These are phyloP conservation scores for Apeira syringaria DNA, from an alignment of 2,888 invertebrate species.

Conservation along the genomic window DNA sequence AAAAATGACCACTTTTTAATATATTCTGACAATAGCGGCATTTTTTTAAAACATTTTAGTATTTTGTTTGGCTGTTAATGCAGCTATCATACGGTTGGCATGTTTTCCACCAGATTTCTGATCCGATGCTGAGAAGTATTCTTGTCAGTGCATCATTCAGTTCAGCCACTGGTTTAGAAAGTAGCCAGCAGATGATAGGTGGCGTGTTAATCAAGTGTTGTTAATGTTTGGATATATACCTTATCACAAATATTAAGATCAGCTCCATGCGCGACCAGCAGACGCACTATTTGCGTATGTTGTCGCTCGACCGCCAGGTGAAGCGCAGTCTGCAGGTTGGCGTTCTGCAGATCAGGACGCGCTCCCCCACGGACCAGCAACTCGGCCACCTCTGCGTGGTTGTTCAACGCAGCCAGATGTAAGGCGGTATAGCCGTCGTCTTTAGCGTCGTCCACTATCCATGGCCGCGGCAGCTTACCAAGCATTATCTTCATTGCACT, in stretches of 20 bases:
- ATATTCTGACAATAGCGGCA: too few species aligned
- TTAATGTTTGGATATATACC: too few species aligned
- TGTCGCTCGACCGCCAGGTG: slow-evolving; percentile 98
- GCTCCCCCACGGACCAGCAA: slow-evolving; percentile 95
- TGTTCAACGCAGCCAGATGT: slow-evolving; percentile 97
- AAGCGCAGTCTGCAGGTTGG: slow-evolving; percentile 95
- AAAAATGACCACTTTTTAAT: too few species aligned
- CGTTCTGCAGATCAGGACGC: slow-evolving; percentile 97
- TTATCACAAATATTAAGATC: slow-evolving; percentile 98
- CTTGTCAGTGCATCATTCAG: too few species aligned
- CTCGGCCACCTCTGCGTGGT: slow-evolving; percentile 98
- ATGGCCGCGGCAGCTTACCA: slow-evolving; percentile 95
- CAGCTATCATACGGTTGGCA: too few species aligned
- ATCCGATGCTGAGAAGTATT: too few species aligned
- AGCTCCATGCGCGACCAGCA: slow-evolving; percentile 95
- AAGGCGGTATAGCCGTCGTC: slow-evolving; percentile 99
- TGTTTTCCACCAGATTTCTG: too few species aligned
- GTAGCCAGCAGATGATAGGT: too few species aligned
- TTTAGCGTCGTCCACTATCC: slow-evolving; percentile 99
- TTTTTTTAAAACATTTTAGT: too few species aligned
- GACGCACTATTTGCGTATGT: slow-evolving; percentile 98
- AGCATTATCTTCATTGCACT: slow-evolving; percentile 98
- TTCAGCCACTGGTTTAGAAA: too few species aligned
- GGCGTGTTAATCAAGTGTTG: too few species aligned
- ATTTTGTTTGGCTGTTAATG: too few species aligned